Conservation (phyloP, 2,888 invertebrate genomes). For the Catotricha subobsoleta region DNA sequence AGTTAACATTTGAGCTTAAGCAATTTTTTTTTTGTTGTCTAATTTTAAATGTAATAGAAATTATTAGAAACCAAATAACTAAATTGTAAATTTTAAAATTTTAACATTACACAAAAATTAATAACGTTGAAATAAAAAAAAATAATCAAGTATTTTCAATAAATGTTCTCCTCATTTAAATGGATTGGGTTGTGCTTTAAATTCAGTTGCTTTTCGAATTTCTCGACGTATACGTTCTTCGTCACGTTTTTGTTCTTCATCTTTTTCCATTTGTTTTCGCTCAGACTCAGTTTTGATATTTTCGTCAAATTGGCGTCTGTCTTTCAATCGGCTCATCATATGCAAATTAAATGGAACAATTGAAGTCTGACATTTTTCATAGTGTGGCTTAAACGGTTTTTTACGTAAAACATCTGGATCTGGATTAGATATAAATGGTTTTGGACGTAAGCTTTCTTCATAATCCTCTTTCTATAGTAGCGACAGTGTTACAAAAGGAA, state of each 20-base stretch:
- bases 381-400: neutral
- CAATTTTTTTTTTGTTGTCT: too few species aligned
- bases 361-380: neutral
- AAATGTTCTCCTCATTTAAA: too few species aligned
- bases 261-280: neutral
- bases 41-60: too few species aligned
- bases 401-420: neutral
- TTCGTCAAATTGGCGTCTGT: neutral
- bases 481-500: too few species aligned
- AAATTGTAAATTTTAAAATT: too few species aligned
- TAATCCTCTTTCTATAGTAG: neutral
- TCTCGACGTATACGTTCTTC: neutral
- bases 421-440: constrained; percentile 3
- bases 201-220: neutral
- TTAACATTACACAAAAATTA: too few species aligned
- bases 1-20: too few species aligned
- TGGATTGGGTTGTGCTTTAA: constrained; percentile 5
- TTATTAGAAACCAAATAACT: too few species aligned
- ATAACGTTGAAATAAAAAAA: too few species aligned
- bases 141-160: too few species aligned
- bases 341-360: neutral
- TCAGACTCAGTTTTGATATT: neutral
- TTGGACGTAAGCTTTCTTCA: neutral
- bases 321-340: neutral
- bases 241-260: neutral